A percentile compares a stretch with the other conserved stretches of the same genome.
Evolutionary conservation across 2,797 vertebrate species (phyloP).

Genomic region (Lerista edwardsae): DNA sequence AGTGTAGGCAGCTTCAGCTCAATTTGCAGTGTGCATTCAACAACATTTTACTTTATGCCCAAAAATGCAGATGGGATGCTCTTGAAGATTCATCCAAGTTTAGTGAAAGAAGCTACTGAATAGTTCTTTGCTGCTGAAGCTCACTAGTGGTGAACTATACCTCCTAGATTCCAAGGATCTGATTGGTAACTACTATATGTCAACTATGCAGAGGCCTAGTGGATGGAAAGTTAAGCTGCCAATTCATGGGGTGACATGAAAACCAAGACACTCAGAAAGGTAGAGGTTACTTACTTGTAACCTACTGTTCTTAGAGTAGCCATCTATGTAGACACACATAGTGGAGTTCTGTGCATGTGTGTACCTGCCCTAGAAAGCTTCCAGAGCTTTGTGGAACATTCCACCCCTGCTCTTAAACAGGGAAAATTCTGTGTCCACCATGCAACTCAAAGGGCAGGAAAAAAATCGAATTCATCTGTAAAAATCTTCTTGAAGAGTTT

Average conservation of each 20-base stretch:
- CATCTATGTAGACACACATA: no score
- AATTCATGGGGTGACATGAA: background rate
- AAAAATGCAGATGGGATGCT: constrained; percentile 12
- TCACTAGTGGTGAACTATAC: background rate
- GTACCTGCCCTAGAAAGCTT: no score
- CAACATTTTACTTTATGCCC: background rate
- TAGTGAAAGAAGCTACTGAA: background rate
- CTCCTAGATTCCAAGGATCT: background rate
- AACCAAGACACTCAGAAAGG: background rate
- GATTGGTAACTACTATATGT: background rate
- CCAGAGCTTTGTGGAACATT: no score
- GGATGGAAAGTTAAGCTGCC: background rate
- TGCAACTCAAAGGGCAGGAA: no score
- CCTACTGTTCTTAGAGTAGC: no score
- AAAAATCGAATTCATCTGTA: no score
- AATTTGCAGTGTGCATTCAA: background rate
- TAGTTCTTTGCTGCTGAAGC: background rate
- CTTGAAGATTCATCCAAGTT: background rate
- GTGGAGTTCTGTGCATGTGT: no score
- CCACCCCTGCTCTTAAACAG: no score
- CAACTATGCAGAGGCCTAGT: background rate
- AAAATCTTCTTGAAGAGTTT: no score
- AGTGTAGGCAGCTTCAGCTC: constrained; percentile 25
- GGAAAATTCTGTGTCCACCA: no score
- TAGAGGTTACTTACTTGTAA: no score